Conservation (phyloP, 1,140 invertebrate species). For the Teleopsis dalmanni region DNA sequence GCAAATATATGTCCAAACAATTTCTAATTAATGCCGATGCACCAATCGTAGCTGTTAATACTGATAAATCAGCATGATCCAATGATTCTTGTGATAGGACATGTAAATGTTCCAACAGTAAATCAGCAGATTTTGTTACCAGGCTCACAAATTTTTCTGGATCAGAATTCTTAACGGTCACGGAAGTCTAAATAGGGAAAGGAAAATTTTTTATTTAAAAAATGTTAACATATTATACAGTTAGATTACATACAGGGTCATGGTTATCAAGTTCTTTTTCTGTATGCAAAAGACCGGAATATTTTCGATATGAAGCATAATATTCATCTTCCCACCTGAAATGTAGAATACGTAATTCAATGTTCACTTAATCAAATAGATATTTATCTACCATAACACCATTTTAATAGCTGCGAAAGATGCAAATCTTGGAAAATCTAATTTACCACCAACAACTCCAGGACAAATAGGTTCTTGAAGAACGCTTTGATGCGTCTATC, state of each 20-base stretch:
- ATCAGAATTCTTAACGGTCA: slow-evolving; percentile 60
- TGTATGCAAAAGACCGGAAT: slow-evolving; percentile 44
- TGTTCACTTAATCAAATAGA: not conserved
- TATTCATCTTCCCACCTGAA: slow-evolving; percentile 43
- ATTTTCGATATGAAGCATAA: slow-evolving; percentile 46
- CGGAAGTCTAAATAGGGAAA: slow-evolving; percentile 32
- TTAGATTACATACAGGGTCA: not conserved
- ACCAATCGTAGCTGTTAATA: slow-evolving; percentile 67
- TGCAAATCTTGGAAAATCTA: slow-evolving; percentile 71
- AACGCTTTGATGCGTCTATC: slow-evolving; percentile 62
- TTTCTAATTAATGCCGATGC: slow-evolving; percentile 70
- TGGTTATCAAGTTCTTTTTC: slow-evolving; percentile 24
- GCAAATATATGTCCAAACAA: slow-evolving; percentile 60
- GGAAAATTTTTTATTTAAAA: not conserved
- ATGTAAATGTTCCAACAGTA: slow-evolving; percentile 66
- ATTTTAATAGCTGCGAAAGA: slow-evolving; percentile 74
- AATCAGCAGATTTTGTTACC: slow-evolving; percentile 60
- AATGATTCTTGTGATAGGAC: slow-evolving; percentile 68
- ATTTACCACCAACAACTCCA: slow-evolving; percentile 62
- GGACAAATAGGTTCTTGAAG: slow-evolving; percentile 65
- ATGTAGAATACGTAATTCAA: not conserved
- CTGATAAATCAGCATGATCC: slow-evolving; percentile 70
- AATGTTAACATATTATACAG: not conserved
- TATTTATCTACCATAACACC: slow-evolving; percentile 57
- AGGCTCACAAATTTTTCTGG: slow-evolving; percentile 62